phyloP scores from a whole-genome alignment of 2,113 vertebrate species.

The Oryzias celebensis region DNA sequence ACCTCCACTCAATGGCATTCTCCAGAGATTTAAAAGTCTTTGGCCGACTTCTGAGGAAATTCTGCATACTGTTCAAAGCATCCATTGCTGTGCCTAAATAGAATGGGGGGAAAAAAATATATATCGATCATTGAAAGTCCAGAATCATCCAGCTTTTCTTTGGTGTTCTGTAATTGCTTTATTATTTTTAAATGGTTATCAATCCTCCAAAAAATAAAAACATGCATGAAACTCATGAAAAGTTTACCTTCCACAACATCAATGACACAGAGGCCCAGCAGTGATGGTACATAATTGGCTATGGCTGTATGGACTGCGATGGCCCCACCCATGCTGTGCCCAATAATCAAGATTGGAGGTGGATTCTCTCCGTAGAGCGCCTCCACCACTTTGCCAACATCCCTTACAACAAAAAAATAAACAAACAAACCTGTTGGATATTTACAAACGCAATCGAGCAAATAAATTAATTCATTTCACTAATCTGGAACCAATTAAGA shows the following conservation, averaged over 20 bases:
- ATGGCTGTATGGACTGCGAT: slow-evolving; percentile 92
- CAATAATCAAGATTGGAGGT: slow-evolving; percentile 94
- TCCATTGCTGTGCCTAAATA: slow-evolving; percentile 95
- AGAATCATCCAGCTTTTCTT: too few relatives aligned
- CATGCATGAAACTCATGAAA: too few relatives aligned
- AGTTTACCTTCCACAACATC: slow-evolving; percentile 94
- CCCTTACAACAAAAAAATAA: slow-evolving; percentile 71
- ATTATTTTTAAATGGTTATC: too few relatives aligned
- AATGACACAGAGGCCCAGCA: slow-evolving; percentile 95
- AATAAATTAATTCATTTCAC: too few relatives aligned
- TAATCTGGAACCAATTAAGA: too few relatives aligned
- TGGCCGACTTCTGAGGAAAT: slow-evolving; percentile 95
- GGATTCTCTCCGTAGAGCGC: slow-evolving; percentile 90
- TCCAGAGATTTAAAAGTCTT: slow-evolving; percentile 97
- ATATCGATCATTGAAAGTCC: neutral
- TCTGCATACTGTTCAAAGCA: slow-evolving; percentile 98
- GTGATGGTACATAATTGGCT: slow-evolving; percentile 86
- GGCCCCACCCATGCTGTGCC: slow-evolving; percentile 98
- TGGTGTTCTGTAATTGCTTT: too few relatives aligned
- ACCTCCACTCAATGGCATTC: slow-evolving; percentile 99
- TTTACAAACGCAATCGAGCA: neutral
- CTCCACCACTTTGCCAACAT: slow-evolving; percentile 92
- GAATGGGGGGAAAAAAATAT: neutral
- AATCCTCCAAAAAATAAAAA: too few relatives aligned
- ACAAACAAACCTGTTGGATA: neutral